A percentile compares a stretch with the other conserved stretches of the same genome.
Conservation (phyloP, 2,113 vertebrate genomes). For the Alaudala cheleensis region DNA sequence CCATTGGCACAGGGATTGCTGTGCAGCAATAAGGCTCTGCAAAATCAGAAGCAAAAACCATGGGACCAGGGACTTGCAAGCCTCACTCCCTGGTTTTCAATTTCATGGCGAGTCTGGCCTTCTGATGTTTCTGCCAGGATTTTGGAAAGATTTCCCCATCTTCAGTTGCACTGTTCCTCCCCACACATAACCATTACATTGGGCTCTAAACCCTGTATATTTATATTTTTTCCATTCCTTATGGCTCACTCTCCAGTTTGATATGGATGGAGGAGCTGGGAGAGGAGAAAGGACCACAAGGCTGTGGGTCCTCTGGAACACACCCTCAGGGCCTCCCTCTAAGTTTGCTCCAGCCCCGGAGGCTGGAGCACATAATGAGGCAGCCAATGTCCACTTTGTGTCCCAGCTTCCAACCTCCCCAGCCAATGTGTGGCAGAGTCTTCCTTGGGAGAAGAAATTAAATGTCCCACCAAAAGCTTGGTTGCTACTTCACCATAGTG, state of each 20-base stretch:
- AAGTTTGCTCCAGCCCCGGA: not conserved
- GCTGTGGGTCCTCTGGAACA: not conserved
- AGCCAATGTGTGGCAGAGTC: accelerated
- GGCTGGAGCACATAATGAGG: not conserved
- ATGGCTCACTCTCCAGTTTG: not conserved
- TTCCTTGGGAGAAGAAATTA: not conserved
- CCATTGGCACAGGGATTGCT: not conserved
- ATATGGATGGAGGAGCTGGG: not conserved
- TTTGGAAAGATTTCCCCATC: accelerated
- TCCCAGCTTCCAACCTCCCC: not conserved
- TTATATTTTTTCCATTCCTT: not conserved
- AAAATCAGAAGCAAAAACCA: not conserved
- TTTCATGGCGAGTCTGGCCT: accelerated
- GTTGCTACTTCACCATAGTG: not conserved
- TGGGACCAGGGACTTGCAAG: not conserved
- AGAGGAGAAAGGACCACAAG: not conserved
- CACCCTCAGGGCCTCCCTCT: not conserved
- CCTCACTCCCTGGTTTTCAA: not conserved
- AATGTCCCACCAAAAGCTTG: not conserved
- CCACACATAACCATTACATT: not conserved
- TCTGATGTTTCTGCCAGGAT: not conserved
- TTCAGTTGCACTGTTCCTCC: not conserved
- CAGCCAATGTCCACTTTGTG: not conserved
- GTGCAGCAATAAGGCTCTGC: not conserved
- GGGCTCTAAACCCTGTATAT: not conserved